These are phyloP conservation scores for Emydoidea blandingii DNA, from an alignment of 2,797 vertebrate species.

Conservation along the genomic window DNA sequence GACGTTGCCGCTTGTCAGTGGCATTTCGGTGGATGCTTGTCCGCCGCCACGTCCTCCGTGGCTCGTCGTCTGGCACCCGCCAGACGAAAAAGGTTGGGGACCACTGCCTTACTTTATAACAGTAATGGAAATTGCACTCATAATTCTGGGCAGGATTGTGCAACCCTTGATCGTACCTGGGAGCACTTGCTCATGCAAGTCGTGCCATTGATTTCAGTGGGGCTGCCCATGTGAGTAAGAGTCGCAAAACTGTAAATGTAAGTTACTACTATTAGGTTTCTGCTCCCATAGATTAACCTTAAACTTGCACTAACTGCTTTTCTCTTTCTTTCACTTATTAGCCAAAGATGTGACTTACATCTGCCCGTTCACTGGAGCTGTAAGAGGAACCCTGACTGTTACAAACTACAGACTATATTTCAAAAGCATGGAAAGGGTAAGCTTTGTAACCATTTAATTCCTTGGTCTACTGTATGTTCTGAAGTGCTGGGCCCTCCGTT, in stretches of 20 bases:
- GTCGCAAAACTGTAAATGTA: neutral
- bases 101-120: neutral
- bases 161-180: neutral
- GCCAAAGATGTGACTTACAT: conserved; percentile 97
- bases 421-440: conserved; percentile 94
- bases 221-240: neutral
- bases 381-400: conserved; percentile 92
- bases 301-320: neutral
- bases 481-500: neutral
- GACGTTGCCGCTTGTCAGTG: too few species aligned
- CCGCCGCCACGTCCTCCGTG: too few species aligned
- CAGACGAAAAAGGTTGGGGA: too few species aligned
- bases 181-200: neutral
- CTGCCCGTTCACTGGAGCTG: conserved; percentile 94
- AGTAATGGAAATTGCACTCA: neutral
- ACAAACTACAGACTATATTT: conserved; percentile 99
- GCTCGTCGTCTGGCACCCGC: too few species aligned
- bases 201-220: neutral
- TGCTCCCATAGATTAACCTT: neutral
- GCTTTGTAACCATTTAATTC: conserved; percentile 47
- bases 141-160: neutral
- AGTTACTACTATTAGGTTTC: neutral
- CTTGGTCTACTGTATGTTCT: neutral
- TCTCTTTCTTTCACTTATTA: conserved; percentile 51
- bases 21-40: too few species aligned